A percentile compares a stretch with the other conserved stretches of the same genome.
These are phyloP conservation scores for Lasioglossum lativentre DNA, from an alignment of 2,888 invertebrate genomes.

Conservation along the genomic window DNA sequence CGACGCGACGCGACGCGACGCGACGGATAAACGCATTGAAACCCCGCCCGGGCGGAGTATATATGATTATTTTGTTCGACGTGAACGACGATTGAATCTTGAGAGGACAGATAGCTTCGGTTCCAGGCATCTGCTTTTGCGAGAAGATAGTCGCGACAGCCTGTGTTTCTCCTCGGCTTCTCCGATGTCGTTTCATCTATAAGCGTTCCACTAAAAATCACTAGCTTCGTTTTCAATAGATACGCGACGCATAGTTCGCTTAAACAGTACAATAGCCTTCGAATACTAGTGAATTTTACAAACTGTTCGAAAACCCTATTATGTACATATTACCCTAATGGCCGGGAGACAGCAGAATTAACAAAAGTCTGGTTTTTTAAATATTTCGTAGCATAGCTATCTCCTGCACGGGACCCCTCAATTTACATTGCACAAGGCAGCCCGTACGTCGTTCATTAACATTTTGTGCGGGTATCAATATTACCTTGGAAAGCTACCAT, in stretches of 20 bases:
- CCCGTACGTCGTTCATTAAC: not conserved
- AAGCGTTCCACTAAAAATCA: not conserved
- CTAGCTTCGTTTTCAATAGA: not conserved
- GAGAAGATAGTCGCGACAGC: not conserved
- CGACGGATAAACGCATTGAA: constrained; percentile 42
- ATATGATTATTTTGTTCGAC: constrained; percentile 57
- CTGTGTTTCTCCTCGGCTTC: not conserved
- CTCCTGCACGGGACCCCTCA: too few relatives aligned
- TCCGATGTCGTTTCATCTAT: not conserved
- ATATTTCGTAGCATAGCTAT: too few relatives aligned
- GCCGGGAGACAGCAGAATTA: too few relatives aligned
- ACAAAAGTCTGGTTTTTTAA: too few relatives aligned
- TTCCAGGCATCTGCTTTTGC: not conserved
- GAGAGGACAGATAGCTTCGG: constrained; percentile 16
- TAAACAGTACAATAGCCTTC: not conserved
- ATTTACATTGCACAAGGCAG: not conserved
- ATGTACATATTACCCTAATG: too few relatives aligned
- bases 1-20: too few relatives aligned
- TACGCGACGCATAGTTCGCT: not conserved
- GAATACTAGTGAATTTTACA: too few relatives aligned
- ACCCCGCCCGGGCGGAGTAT: constrained; percentile 22
- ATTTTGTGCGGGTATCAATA: not conserved
- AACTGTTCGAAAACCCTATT: too few relatives aligned
- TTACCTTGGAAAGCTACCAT: not conserved
- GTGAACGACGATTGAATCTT: constrained; percentile 48